Base-by-base conservation (phyloP, 2,797 vertebrate species). In the Antrozous pallidus region DNA sequence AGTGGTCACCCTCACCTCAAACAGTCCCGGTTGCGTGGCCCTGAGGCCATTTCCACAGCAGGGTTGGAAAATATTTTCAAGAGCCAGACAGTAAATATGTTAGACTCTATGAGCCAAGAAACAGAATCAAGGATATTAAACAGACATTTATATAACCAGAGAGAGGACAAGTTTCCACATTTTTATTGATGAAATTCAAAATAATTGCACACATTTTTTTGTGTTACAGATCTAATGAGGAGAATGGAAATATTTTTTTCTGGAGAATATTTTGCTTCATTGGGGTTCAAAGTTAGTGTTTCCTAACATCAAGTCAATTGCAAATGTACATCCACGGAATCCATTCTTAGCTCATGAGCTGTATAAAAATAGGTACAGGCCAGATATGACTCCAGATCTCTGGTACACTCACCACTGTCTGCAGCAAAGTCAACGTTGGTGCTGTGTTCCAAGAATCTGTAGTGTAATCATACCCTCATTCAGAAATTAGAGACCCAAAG, bases 131-230 rank as follows among this genome's bases (percentile, higher is more conserved):
- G 73, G 31, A 28, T 86, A 86, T 24, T 79, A 82, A 75, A 12
- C 38, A 79, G 10, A 16, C 58, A 78, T 20, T 73, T 89, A 74
- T 1, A 42, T 42, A 71, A 90, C 4, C 47, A 77, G 16, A 54
- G 33, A 75, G 31, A 94, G 78, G 40, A 92, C 12, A 87, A n/a
- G 67, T 45, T 78, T 92, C 75, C 16, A 89, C 12, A 78, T 54
- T 92, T 92, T 61, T 83, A 71, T 14, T 67, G 40, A 93, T 38
- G 13, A 80, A 87, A 75, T 79, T 56, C 22, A 89, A 94, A 81
- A 69, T 38, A 77, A 90, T 45, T 69, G 5, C 31, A 61, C 8
- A 86, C 8, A 51, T 33, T 54, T 63, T 63, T 85, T 86, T 82
- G 73, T 67, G 88, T 70, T 65, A 42, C 1, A 74, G 31, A 71